Evolutionary conservation across 1,140 invertebrate genomes (phyloP).

Genomic region (silkworm (Bombyx mori)): DNA sequence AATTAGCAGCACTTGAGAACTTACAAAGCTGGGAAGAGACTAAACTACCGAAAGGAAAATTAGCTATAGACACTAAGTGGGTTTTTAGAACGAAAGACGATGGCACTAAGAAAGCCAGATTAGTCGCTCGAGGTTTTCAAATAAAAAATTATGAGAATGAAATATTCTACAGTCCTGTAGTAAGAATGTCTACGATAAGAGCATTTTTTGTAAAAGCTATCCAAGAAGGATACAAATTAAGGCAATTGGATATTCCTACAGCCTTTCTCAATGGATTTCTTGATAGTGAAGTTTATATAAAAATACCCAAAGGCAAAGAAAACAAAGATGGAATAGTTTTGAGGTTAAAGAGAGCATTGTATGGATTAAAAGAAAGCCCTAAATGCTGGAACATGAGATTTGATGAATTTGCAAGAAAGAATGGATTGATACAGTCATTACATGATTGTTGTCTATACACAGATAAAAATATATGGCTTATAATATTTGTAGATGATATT

Average conservation of each 20-base stretch:
- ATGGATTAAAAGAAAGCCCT: constrained; percentile 18
- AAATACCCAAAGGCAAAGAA: background rate
- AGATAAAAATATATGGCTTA: constrained; percentile 9
- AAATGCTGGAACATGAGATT: constrained; percentile 17
- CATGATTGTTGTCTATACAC: constrained; percentile 21
- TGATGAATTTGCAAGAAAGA: constrained; percentile 9
- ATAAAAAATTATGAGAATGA: constrained; percentile 11
- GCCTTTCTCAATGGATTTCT: constrained; percentile 1
- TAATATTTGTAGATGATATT: constrained; percentile 21
- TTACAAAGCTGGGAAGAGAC: background rate
- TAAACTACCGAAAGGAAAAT: constrained; percentile 15
- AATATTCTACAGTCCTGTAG: background rate
- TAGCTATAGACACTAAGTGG: constrained; percentile 22
- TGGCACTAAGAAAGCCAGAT: constrained; percentile 22
- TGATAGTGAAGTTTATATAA: background rate
- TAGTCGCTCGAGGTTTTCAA: constrained; percentile 24
- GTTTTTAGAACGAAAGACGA: constrained; percentile 25
- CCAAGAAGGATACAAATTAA: background rate
- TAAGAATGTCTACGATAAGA: constrained; percentile 1
- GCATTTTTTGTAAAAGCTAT: too few relatives aligned
- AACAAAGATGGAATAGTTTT: constrained; percentile 11
- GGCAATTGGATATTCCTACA: constrained; percentile 1
- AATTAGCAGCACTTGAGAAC: background rate
- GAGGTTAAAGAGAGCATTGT: constrained; percentile 16
- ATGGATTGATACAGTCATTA: constrained; percentile 14